Conservation (phyloP, 2,113 vertebrate genomes). For the Sphaerodactylus townsendi region DNA sequence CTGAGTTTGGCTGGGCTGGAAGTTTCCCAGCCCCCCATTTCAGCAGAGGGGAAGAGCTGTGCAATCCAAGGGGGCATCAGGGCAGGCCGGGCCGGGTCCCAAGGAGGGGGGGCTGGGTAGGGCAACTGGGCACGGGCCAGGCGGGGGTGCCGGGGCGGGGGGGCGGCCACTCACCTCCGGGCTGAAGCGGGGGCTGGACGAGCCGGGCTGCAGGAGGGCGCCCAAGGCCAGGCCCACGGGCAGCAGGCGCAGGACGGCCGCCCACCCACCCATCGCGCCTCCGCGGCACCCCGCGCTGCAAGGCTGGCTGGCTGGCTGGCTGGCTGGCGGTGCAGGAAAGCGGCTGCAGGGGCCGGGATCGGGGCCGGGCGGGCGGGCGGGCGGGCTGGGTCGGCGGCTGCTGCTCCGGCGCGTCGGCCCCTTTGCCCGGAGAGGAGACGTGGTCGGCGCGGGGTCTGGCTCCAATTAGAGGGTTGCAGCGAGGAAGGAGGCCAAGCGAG, state of each 20-base stretch:
- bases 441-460: background rate
- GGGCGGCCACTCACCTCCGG: constrained; percentile 15
- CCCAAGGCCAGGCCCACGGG: background rate
- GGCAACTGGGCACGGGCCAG: background rate
- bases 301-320: too few relatives aligned
- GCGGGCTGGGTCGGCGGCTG: too few relatives aligned
- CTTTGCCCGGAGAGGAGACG: background rate
- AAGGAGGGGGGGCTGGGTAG: background rate
- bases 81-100: too few relatives aligned
- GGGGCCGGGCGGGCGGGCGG: too few relatives aligned
- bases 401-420: background rate
- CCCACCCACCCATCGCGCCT: background rate
- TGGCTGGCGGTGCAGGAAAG: too few relatives aligned
- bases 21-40: too few relatives aligned
- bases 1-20: too few relatives aligned
- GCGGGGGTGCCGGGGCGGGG: background rate
- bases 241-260: background rate
- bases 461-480: background rate
- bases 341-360: too few relatives aligned
- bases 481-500: background rate
- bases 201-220: background rate
- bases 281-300: too few relatives aligned
- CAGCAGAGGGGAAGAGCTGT: too few relatives aligned
- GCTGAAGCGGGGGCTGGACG: background rate
- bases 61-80: too few relatives aligned